These are phyloP conservation scores for Tupiocoris notatus DNA, from an alignment of 2,888 invertebrate species.

Conservation along the genomic window DNA sequence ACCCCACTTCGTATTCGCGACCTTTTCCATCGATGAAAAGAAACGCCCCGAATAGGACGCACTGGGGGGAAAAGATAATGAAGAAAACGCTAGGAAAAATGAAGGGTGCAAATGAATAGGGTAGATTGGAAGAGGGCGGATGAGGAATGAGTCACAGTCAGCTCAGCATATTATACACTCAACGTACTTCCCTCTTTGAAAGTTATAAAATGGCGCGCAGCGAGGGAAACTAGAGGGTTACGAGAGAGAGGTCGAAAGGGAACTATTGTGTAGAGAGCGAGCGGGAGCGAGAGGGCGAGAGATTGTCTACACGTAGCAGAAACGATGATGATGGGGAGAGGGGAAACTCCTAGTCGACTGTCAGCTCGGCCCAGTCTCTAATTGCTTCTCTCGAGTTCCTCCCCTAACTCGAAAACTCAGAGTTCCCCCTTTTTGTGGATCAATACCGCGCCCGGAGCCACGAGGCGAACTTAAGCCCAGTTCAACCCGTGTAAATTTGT, in stretches of 20 bases:
- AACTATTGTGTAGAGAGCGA: neutral
- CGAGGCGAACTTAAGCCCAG: neutral
- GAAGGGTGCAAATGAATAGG: neutral
- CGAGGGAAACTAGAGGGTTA: too few relatives aligned
- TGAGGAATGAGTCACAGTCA: slow-evolving; percentile 13
- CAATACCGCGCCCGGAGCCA: slow-evolving; percentile 14
- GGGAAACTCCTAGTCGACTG: neutral
- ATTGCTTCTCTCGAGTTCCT: slow-evolving; percentile 35
- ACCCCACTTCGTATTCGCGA: too few relatives aligned
- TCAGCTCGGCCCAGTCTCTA: slow-evolving; percentile 10
- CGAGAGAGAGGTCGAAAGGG: neutral
- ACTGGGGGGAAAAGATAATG: neutral
- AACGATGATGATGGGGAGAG: neutral
- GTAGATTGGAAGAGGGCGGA: neutral
- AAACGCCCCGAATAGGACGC: neutral
- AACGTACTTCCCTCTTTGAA: slow-evolving; percentile 19
- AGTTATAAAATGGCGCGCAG: slow-evolving; percentile 37
- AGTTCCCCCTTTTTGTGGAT: slow-evolving; percentile 10
- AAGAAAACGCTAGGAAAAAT: neutral
- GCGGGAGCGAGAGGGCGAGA: neutral
- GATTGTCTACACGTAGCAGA: neutral
- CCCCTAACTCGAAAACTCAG: slow-evolving; percentile 5
- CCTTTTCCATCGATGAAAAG: neutral
- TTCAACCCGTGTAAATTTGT: neutral
- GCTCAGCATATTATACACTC: slow-evolving; percentile 3